Percentiles rank a stretch among this genome's conserved stretches.
phyloP scores from a whole-genome alignment of 2,888 invertebrate genomes.

The Ephialtes manifestator region DNA sequence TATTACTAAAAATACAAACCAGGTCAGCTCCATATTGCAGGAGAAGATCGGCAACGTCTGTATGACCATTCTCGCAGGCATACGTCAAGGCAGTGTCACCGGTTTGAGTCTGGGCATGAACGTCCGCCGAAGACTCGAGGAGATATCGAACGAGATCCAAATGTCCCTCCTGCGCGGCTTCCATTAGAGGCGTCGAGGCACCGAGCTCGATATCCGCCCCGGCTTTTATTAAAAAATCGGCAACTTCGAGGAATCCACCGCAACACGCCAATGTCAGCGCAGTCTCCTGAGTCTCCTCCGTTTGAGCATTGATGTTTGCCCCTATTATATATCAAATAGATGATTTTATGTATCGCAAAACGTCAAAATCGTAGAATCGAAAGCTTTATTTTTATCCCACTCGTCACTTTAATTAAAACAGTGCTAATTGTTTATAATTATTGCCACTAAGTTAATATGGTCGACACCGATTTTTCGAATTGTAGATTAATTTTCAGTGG shows the following conservation, averaged over 20 bases:
- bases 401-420: too few relatives aligned
- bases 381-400: too few relatives aligned
- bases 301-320: slow-evolving; percentile 99
- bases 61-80: slow-evolving; percentile 99
- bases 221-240: slow-evolving; percentile 97
- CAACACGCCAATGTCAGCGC: slow-evolving; percentile 97
- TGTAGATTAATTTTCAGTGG: too few relatives aligned
- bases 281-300: slow-evolving; percentile 99
- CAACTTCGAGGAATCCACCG: slow-evolving; percentile 97
- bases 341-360: neutral
- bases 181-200: slow-evolving; percentile 99
- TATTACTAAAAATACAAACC: slow-evolving; percentile 84
- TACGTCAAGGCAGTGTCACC: slow-evolving; percentile 98
- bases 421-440: too few relatives aligned
- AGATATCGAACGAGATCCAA: slow-evolving; percentile 96
- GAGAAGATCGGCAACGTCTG: slow-evolving; percentile 97
- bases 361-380: too few relatives aligned
- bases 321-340: slow-evolving; percentile 84
- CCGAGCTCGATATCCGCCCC: slow-evolving; percentile 98
- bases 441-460: too few relatives aligned
- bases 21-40: slow-evolving; percentile 96
- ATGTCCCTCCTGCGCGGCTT: slow-evolving; percentile 99
- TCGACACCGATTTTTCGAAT: too few relatives aligned
- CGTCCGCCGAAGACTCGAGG: slow-evolving; percentile 94
- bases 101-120: slow-evolving; percentile 97